Conservation (phyloP, 2,888 invertebrate species). For the Chirona hameri region DNA sequence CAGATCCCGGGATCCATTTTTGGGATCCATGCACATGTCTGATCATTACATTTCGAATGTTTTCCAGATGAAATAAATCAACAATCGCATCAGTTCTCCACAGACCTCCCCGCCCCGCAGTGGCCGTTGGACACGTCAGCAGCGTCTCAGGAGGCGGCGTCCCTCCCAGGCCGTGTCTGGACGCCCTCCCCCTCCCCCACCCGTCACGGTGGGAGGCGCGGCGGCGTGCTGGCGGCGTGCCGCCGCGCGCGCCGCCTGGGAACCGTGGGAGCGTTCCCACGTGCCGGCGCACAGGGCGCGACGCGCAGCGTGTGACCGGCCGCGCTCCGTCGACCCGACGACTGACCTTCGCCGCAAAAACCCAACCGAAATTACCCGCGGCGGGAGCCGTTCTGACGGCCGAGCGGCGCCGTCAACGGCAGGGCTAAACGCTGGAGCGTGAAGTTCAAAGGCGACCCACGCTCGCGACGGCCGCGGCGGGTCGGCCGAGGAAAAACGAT, state of each 20-base stretch:
- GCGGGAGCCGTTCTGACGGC: not conserved
- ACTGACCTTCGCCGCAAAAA: conserved; percentile 13
- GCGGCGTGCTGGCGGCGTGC: not conserved
- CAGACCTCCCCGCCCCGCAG: no score
- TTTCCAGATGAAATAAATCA: no score
- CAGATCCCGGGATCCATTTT: no score
- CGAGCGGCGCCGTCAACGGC: not conserved
- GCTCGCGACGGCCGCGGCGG: not conserved
- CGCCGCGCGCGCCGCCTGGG: conserved; percentile 9
- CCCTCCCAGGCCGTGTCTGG: not conserved
- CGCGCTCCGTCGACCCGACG: not conserved
- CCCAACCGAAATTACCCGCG: not conserved
- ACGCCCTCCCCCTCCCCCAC: not conserved
- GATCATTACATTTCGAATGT: no score
- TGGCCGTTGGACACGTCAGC: no score
- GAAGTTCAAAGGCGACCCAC: conserved; percentile 8
- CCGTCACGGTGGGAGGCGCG: not conserved
- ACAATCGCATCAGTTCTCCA: no score
- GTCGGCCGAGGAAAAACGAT: not conserved
- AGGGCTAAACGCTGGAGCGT: not conserved
- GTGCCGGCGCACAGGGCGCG: conserved; percentile 12
- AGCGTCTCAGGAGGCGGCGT: not conserved
- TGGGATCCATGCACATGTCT: no score
- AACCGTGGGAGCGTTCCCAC: conserved; percentile 23
- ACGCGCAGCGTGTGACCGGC: conserved; percentile 23